Conservation (phyloP, 2,113 vertebrate species). For the Microcebus jonahi region DNA sequence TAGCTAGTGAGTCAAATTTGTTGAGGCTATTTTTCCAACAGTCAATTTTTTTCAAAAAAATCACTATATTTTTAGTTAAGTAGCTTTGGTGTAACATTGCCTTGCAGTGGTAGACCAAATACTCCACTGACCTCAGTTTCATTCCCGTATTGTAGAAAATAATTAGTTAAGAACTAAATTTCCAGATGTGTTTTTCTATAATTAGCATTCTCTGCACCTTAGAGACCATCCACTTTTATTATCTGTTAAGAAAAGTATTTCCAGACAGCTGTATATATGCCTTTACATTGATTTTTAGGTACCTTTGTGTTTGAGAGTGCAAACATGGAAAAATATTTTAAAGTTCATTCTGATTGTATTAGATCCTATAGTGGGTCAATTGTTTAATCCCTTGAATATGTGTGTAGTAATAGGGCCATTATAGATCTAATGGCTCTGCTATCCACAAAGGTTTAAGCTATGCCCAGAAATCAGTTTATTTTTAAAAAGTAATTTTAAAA, state of each 20-base stretch:
- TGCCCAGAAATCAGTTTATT: background rate
- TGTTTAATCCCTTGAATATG: background rate
- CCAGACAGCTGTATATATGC: slow-evolving; percentile 37
- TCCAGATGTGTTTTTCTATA: slow-evolving; percentile 51
- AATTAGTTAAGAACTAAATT: slow-evolving; percentile 67
- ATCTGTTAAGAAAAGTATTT: slow-evolving; percentile 44
- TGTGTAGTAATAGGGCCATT: background rate
- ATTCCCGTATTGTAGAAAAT: slow-evolving; percentile 47
- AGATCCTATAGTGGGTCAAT: background rate
- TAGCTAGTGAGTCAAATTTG: slow-evolving; percentile 81
- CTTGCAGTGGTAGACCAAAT: slow-evolving; percentile 29
- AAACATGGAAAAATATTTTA: slow-evolving; percentile 38
- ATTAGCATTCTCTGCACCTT: slow-evolving; percentile 57
- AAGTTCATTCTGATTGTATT: slow-evolving; percentile 60
- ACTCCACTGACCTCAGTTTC: slow-evolving; percentile 12
- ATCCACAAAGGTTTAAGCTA: background rate
- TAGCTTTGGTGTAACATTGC: slow-evolving; percentile 24
- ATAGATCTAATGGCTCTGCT: background rate
- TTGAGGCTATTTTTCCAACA: slow-evolving; percentile 78
- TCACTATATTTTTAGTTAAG: slow-evolving; percentile 67
- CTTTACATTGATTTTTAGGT: slow-evolving; percentile 65
- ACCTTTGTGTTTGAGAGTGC: background rate
- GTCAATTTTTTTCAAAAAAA: slow-evolving; percentile 61
- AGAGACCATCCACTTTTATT: slow-evolving; percentile 58
- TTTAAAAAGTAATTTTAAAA: slow-evolving; percentile 18